Base-by-base conservation (phyloP, 2,113 vertebrate species). In the Caranx ignobilis region DNA sequence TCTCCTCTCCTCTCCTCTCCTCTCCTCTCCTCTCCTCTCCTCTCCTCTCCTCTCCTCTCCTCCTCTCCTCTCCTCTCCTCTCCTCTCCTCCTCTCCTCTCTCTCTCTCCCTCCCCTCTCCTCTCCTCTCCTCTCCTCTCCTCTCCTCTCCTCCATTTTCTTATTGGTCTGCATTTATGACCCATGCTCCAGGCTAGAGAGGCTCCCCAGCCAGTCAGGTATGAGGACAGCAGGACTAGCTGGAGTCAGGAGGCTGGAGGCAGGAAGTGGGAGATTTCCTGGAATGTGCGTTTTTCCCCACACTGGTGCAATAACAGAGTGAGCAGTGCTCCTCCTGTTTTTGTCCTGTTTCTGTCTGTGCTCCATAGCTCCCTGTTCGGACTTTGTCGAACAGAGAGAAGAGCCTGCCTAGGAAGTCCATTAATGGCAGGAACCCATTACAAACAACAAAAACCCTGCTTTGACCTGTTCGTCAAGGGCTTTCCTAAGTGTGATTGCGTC, bases 181-280 rank as follows among this genome's bases (percentile, higher is more conserved):
- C 69, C 61, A 4, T 21, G 45, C 79, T 82, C 16, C 81, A 37
- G 71, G 60, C 61, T 74, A 71, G 69, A 79, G 50, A 82, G 75
- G 45, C 60, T 81, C 70, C 73, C 61, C 63, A 71, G 81, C 77
- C 82, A 78, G 85, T 93, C 92, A 92, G 91, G 92, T 94, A 92
- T 82, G 88, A 93, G 88, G 88, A 88, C 81, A 83, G 80, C 89
- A 81, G 88, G 88, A 80, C 81, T 65, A 9, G 4, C 73, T 88
- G 90, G 87, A 95, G 90, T 91, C 89, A 63, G 82, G 76, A 91
- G 91, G 89, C 87, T 88, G 81, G 71, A 82, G 91, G 82, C 95
- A 95, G 95, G 95, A 96, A 94, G 94, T 90, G 89, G 94, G 93
- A 95, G 92, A 95, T 95, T 96, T 96, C 95, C 95, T 96, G 95